phyloP scores from a whole-genome alignment of 2,113 vertebrate genomes.

The Neotoma lepida region DNA sequence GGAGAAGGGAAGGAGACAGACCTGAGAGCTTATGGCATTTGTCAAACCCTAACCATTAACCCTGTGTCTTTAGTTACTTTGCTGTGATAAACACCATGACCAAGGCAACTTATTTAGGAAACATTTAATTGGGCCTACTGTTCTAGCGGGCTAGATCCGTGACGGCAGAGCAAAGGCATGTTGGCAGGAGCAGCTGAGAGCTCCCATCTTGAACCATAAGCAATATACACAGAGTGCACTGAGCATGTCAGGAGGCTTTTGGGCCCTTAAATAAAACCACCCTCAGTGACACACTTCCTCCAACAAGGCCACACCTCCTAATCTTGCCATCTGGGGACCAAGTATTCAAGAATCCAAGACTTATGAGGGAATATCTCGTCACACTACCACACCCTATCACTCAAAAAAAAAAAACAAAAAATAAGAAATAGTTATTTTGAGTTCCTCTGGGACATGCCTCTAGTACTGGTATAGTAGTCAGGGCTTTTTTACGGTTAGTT shows the following conservation, averaged over 20 bases:
- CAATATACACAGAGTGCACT: not conserved
- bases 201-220: not conserved
- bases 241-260: not conserved
- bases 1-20: not conserved
- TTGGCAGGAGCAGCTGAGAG: not conserved
- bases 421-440: slow-evolving; percentile 34
- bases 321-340: not conserved
- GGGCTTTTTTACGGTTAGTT: not conserved
- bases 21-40: slow-evolving; percentile 15
- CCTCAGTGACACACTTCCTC: not conserved
- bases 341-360: not conserved
- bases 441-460: not conserved
- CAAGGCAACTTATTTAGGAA: not conserved
- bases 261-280: not conserved
- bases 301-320: not conserved
- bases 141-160: not conserved
- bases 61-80: not conserved
- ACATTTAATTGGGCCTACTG: too few species aligned
- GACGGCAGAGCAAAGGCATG: not conserved
- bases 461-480: not conserved
- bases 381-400: not conserved
- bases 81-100: not conserved
- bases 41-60: not conserved
- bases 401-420: slow-evolving; percentile 55
- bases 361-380: not conserved